Evolutionary conservation across 2,113 vertebrate species (phyloP).

Genomic region (Charadrius vociferus): DNA sequence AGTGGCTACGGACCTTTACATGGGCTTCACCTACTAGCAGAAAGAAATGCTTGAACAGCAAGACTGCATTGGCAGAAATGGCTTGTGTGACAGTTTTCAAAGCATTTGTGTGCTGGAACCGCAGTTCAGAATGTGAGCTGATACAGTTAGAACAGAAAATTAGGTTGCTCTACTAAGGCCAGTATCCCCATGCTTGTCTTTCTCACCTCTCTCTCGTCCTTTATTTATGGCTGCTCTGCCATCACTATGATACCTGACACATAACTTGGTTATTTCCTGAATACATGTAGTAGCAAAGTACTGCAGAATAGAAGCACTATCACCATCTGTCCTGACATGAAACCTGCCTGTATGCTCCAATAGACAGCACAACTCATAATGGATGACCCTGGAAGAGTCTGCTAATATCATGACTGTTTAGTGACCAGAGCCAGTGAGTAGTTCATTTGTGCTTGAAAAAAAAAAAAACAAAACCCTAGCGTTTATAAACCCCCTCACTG

Average conservation of each 20-base stretch:
- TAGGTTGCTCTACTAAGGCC: neutral
- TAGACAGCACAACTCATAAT: neutral
- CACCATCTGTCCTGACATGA: neutral
- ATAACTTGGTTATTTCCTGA: neutral
- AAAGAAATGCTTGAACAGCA: neutral
- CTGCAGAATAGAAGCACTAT: neutral
- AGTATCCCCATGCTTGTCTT: neutral
- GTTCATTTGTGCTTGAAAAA: neutral
- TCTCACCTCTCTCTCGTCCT: neutral
- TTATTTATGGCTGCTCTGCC: neutral
- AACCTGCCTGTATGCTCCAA: neutral
- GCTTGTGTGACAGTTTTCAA: neutral
- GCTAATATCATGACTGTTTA: neutral
- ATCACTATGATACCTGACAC: neutral
- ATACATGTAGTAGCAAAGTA: neutral
- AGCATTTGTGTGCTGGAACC: neutral
- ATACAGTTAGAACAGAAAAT: neutral
- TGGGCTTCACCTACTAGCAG: neutral
- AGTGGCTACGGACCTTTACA: neutral
- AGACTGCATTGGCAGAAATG: neutral
- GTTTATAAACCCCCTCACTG: neutral
- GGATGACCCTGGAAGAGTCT: neutral
- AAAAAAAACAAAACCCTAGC: rapidly evolving
- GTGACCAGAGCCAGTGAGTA: neutral
- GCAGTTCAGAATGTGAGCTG: neutral